Evolutionary conservation across 2,888 invertebrate genomes (phyloP).

Genomic region (Junonia oenone): DNA sequence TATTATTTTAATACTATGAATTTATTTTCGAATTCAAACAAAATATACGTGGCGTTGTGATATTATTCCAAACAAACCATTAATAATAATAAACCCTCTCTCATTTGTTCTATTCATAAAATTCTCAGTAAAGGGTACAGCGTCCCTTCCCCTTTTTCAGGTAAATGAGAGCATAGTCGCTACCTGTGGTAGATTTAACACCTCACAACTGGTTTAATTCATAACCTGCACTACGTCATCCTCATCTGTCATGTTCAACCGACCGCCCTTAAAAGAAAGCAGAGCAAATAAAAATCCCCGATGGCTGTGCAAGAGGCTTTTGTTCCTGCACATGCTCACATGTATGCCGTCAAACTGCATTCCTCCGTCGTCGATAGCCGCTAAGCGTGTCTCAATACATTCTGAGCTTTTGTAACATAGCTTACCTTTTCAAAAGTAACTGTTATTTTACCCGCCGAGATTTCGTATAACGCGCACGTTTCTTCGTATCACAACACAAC

Average conservation of each 20-base stretch:
- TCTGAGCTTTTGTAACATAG: constrained; percentile 72
- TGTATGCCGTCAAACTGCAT: constrained; percentile 77
- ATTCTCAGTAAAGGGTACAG: constrained; percentile 55
- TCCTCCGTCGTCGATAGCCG: constrained; percentile 73
- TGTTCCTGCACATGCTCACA: constrained; percentile 68
- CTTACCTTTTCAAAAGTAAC: constrained; percentile 77
- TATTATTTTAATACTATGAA: background rate
- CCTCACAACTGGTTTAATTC: constrained; percentile 42
- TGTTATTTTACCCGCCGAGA: constrained; percentile 61
- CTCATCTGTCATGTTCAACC: constrained; percentile 37
- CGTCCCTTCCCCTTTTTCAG: constrained; percentile 61
- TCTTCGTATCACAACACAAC: constrained; percentile 54
- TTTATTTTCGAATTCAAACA: background rate
- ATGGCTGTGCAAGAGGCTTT: constrained; percentile 75
- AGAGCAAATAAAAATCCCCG: constrained; percentile 60
- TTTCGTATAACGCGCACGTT: constrained; percentile 50
- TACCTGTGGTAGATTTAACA: constrained; percentile 60
- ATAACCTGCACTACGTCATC: constrained; percentile 36
- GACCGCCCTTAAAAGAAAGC: constrained; percentile 49
- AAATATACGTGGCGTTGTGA: background rate
- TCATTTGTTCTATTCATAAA: constrained; percentile 61
- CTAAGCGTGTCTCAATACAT: constrained; percentile 69
- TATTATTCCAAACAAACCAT: background rate
- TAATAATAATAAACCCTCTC: constrained; percentile 22
- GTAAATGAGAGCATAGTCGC: constrained; percentile 56